phyloP scores from a whole-genome alignment of 2,797 vertebrate genomes.

The Meriones psammophilus region DNA sequence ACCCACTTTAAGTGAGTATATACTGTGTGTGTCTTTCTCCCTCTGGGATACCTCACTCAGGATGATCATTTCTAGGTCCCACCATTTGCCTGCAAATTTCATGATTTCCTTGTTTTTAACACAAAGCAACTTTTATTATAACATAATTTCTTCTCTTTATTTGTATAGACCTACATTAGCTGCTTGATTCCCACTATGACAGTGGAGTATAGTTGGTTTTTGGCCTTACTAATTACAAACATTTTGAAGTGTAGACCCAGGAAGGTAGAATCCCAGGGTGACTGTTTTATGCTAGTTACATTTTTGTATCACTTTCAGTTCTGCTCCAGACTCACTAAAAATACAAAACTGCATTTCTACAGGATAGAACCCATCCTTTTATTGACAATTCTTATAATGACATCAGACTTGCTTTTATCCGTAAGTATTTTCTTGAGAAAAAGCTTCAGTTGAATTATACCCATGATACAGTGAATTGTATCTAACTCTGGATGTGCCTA shows the following conservation, averaged over 20 bases:
- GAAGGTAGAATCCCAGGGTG: not conserved
- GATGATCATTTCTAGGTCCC: too few species aligned
- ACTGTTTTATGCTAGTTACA: not conserved
- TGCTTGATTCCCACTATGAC: not conserved
- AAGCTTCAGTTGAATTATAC: constrained; percentile 28
- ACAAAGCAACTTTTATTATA: not conserved
- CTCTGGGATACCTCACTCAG: too few species aligned
- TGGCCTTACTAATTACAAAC: not conserved
- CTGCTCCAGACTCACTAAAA: constrained; percentile 23
- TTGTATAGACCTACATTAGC: not conserved
- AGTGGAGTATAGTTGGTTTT: not conserved
- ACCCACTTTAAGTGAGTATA: too few species aligned
- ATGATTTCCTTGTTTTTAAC: too few species aligned
- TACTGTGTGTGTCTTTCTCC: too few species aligned
- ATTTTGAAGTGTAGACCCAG: constrained; percentile 28
- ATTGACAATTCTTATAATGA: not conserved
- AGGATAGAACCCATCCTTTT: not conserved
- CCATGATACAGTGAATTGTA: not conserved
- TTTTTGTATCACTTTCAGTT: constrained; percentile 45
- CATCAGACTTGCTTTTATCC: not conserved
- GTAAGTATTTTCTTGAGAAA: not conserved
- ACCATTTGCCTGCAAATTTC: too few species aligned
- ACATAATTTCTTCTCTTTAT: constrained; percentile 32
- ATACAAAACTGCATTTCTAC: constrained; percentile 21
- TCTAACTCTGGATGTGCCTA: not conserved